Evolutionary conservation across 2,797 vertebrate species (phyloP).

Genomic region (Helostoma temminkii): DNA sequence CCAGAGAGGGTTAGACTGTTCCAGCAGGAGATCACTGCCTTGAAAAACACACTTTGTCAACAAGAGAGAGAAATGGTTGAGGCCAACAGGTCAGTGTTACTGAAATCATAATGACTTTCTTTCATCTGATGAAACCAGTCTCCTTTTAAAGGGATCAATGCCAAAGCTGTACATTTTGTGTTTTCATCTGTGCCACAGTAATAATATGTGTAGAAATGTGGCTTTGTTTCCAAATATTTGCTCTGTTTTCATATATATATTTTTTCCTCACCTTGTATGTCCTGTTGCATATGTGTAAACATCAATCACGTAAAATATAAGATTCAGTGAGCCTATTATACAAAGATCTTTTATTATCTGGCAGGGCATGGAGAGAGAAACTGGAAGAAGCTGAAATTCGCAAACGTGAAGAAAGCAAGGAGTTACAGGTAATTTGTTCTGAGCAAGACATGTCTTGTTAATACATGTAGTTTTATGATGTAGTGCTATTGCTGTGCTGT

Average conservation of each 20-base stretch:
- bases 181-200: not conserved
- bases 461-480: not conserved
- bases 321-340: not conserved
- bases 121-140: not conserved
- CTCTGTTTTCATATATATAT: not conserved
- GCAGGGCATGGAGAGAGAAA: constrained; percentile 93
- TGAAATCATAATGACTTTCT: constrained; percentile 5
- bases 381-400: constrained; percentile 93
- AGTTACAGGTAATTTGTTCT: constrained; percentile 87
- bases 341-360: not conserved
- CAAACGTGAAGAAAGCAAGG: constrained; percentile 92
- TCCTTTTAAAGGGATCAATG: not conserved
- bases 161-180: not conserved
- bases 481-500: no score
- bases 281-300: no score
- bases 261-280: not conserved
- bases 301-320: not conserved
- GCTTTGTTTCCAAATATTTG: no score
- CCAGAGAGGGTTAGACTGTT: constrained; percentile 89
- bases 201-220: constrained; percentile 1
- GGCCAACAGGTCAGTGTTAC: constrained; percentile 87
- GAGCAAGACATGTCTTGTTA: not conserved
- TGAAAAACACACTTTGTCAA: constrained; percentile 89
- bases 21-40: constrained; percentile 89
- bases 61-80: constrained; percentile 93